Percentiles rank a stretch among this genome's conserved stretches.
Evolutionary conservation across 2,888 invertebrate species (phyloP).

Genomic region (Troides aeacus): DNA sequence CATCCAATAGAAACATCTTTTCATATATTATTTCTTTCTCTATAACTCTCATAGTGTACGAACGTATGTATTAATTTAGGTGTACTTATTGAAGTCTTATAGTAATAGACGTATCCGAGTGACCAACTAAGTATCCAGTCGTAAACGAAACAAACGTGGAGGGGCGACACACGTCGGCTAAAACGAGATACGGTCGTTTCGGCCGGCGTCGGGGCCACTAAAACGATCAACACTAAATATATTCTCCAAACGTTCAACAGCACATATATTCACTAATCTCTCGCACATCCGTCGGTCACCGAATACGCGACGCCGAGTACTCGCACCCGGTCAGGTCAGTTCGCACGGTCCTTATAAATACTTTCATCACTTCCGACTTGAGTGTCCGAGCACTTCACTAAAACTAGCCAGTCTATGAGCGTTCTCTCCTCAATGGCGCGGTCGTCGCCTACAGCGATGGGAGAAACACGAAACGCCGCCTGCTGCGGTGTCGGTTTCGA

Average conservation of each 20-base stretch:
- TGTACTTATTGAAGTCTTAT: slow-evolving; percentile 70
- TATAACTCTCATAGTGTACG: slow-evolving; percentile 70
- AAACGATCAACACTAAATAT: slow-evolving; percentile 75
- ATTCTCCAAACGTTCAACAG: slow-evolving; percentile 78
- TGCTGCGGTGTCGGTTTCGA: slow-evolving; percentile 32
- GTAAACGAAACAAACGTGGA: slow-evolving; percentile 56
- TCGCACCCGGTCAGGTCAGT: slow-evolving; percentile 46
- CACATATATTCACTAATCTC: slow-evolving; percentile 79
- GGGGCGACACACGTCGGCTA: slow-evolving; percentile 42
- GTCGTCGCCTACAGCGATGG: slow-evolving; percentile 32
- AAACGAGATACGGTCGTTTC: slow-evolving; percentile 39
- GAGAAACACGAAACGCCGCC: slow-evolving; percentile 31
- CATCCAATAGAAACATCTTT: slow-evolving; percentile 75
- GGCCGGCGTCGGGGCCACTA: slow-evolving; percentile 42
- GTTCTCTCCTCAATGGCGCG: slow-evolving; percentile 64
- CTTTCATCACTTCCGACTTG: slow-evolving; percentile 58
- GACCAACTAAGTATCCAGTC: slow-evolving; percentile 73
- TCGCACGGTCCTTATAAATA: slow-evolving; percentile 51
- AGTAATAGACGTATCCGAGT: slow-evolving; percentile 69
- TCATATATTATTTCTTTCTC: slow-evolving; percentile 72
- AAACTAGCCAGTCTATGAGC: slow-evolving; percentile 78
- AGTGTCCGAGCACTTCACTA: slow-evolving; percentile 75
- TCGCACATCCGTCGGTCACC: slow-evolving; percentile 70
- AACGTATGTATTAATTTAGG: slow-evolving; percentile 67
- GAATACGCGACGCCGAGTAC: slow-evolving; percentile 56